Evolutionary conservation across 2,888 invertebrate species (phyloP), one percentile per base, ranked within the genome.

Genomic region (Protula sp.): DNA sequence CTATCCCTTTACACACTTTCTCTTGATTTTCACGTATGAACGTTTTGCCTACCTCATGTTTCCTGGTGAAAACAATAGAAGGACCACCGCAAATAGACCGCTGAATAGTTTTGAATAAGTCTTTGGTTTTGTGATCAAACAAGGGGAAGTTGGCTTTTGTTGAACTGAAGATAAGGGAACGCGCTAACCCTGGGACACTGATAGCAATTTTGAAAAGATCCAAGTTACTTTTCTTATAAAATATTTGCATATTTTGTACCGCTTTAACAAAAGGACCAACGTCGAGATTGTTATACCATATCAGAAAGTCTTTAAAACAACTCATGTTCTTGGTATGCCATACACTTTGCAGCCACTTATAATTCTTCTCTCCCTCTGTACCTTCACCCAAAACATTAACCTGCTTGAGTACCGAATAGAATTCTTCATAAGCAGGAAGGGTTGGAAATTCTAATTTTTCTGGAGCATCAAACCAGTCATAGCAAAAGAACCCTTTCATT

Each of bases 251-350:
- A 3, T 57, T 53, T 14, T 58, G 47, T 3, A 69, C 58, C 4
- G 67, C 70, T 24, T 54, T 56, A 22, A 68, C 59, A 50, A 69
- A 66, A 14, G 67, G 65, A 1, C 31, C 55, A 2, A 65, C 63
- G 38, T 66, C 69, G 26, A 61, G 47, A 57, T 66, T 66, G 55
- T 67, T 69, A 45, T 69, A 68, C 63, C 67, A 70, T 2, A 54
- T 53, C 1, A 70, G 61, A 55, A 68, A 70, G 38, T 70, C 68
- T 22, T 50, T 22, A 47, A 68, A 62, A 1, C 60, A 63, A 0
- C 24, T 57, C 67, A 68, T 68, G 2, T 56, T 14, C 19, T 58
- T 38, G n/a, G 63, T 47, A 5, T 47, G 30, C 68, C 69, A 69
- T 2, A 38, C 9, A 5, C 19, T 38, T 38, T 38, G 5, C 38